Evolutionary conservation across 2,888 invertebrate genomes (phyloP).

Genomic region (Brachycybe producta): DNA sequence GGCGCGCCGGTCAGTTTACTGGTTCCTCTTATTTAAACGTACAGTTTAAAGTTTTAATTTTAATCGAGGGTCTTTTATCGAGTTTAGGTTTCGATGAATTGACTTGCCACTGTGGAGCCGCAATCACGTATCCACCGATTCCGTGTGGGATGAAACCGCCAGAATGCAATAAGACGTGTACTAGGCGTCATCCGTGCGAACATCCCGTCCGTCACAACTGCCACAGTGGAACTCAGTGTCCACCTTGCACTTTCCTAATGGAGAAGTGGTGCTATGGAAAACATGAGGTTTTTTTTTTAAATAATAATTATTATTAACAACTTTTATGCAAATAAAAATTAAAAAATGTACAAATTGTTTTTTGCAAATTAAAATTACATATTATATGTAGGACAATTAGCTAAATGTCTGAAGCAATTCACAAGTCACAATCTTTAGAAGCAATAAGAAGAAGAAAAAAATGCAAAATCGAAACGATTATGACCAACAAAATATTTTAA

Average conservation of each 20-base stretch:
- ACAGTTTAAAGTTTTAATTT: too few relatives aligned
- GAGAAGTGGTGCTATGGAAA: constrained; percentile 67
- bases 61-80: constrained; percentile 16
- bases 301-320: too few relatives aligned
- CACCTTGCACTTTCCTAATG: constrained; percentile 77
- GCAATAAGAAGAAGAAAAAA: too few relatives aligned
- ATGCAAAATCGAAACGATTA: too few relatives aligned
- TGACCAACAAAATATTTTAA: too few relatives aligned
- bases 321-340: neutral
- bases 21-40: neutral
- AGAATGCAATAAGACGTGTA: constrained; percentile 61
- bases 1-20: constrained; percentile 51
- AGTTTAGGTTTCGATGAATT: constrained; percentile 76
- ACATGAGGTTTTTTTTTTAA: constrained; percentile 53
- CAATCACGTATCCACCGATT: constrained; percentile 77
- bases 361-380: too few relatives aligned
- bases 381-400: neutral
- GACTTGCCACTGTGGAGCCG: constrained; percentile 76
- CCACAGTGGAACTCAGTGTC: constrained; percentile 56
- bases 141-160: constrained; percentile 83
- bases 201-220: constrained; percentile 77
- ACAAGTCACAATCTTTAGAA: too few relatives aligned
- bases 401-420: neutral
- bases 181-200: constrained; percentile 57
- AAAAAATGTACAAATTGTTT: neutral